These are phyloP conservation scores for Aphis gossypii DNA, from an alignment of 1,140 invertebrate species.

Conservation along the genomic window DNA sequence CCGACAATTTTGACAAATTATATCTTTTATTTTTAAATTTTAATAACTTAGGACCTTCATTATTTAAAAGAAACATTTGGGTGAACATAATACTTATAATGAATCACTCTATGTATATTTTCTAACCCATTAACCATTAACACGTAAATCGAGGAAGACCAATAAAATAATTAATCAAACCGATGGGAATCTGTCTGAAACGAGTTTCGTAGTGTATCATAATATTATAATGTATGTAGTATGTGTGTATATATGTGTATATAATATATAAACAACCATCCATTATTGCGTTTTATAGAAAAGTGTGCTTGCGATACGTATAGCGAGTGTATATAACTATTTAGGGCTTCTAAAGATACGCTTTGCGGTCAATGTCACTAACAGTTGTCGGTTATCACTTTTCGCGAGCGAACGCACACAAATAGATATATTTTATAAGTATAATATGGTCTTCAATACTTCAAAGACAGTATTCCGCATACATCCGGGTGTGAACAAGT, in stretches of 20 bases:
- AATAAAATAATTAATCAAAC: slow-evolving; percentile 43
- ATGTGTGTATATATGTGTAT: background rate
- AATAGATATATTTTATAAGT: background rate
- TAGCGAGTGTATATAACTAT: background rate
- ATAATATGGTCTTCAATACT: background rate
- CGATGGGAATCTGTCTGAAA: slow-evolving; percentile 18
- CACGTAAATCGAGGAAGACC: background rate
- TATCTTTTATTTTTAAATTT: background rate
- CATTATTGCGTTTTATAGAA: background rate
- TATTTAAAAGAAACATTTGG: no score
- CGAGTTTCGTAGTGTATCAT: slow-evolving; percentile 13
- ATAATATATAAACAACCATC: background rate
- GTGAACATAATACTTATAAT: background rate
- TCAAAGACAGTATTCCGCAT: background rate
- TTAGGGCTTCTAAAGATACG: background rate
- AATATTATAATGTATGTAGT: background rate
- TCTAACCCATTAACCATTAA: background rate
- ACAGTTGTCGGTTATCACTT: background rate
- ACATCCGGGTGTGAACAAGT: background rate
- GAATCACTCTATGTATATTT: background rate
- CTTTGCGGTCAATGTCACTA: background rate
- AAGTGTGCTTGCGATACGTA: background rate
- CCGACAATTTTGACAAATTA: background rate
- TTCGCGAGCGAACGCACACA: background rate
- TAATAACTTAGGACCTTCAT: background rate